Evolutionary conservation across 1,140 invertebrate genomes (phyloP).

Genomic region (Papilio glaucus): DNA sequence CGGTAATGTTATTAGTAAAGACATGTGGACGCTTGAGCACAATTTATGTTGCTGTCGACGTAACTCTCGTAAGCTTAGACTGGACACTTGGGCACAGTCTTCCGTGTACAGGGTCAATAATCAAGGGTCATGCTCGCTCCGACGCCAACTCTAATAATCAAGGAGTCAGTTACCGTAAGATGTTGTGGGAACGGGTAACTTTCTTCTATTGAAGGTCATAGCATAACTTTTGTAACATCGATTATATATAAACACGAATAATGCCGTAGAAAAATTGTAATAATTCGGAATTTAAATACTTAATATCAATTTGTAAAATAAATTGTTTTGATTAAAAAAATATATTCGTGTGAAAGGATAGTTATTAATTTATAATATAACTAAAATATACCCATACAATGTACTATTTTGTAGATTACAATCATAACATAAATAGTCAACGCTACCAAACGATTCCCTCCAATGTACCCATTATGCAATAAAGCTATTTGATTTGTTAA

Average conservation of each 20-base stretch:
- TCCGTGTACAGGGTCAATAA: constrained; percentile 71
- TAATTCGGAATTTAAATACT: not conserved
- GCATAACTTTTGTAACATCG: not conserved
- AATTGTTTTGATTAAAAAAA: too few relatives aligned
- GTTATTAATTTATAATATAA: constrained; percentile 33
- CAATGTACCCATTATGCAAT: constrained; percentile 76
- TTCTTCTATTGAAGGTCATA: constrained; percentile 26
- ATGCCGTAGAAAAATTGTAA: not conserved
- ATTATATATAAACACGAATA: not conserved
- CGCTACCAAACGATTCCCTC: constrained; percentile 46
- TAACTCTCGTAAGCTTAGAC: constrained; percentile 54
- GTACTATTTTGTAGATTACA: constrained; percentile 4
- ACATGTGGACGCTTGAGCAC: not conserved
- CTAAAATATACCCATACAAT: too few relatives aligned
- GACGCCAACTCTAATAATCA: constrained; percentile 41
- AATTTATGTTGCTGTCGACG: constrained; percentile 47
- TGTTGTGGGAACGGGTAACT: constrained; percentile 33
- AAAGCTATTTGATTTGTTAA: constrained; percentile 80
- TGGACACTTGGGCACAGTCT: constrained; percentile 69
- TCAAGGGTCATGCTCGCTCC: constrained; percentile 60
- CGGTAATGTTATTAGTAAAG: constrained; percentile 12
- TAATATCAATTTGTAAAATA: too few relatives aligned
- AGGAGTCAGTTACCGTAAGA: constrained; percentile 39
- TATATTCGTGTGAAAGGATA: too few relatives aligned
- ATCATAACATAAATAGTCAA: not conserved